phyloP scores from a whole-genome alignment of 2,113 vertebrate genomes.

The Scomber japonicus region DNA sequence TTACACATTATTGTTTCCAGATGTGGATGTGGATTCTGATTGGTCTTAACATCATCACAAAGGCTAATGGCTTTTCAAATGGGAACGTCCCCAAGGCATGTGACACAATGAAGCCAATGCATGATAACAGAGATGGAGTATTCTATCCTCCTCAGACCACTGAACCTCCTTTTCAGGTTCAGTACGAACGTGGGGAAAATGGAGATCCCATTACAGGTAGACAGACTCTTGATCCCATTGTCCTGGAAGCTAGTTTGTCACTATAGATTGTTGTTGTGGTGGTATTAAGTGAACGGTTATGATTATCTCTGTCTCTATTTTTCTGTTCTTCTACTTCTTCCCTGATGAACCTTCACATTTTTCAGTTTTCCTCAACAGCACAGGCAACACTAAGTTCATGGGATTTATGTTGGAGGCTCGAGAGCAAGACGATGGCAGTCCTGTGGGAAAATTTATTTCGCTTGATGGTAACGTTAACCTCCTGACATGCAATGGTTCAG shows the following conservation, averaged over 20 bases:
- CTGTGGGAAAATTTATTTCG: conserved; percentile 44
- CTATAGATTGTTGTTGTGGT: background rate
- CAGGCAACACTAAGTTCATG: rapidly evolving
- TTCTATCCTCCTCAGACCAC: rapidly evolving
- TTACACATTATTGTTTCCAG: conserved; percentile 40
- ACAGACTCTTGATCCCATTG: background rate
- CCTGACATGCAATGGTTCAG: rapidly evolving
- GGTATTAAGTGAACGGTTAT: background rate
- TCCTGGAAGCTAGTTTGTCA: background rate
- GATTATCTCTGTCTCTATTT: background rate
- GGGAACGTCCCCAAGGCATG: rapidly evolving
- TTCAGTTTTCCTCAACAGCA: conserved; percentile 49
- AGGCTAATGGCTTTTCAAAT: background rate
- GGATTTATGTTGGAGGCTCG: conserved; percentile 69
- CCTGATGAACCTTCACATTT: background rate
- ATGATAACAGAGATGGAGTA: rapidly evolving
- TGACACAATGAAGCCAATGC: background rate
- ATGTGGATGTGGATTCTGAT: conserved; percentile 54
- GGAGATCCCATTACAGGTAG: conserved; percentile 54
- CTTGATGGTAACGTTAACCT: rapidly evolving
- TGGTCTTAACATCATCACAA: conserved; percentile 36
- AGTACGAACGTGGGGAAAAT: rapidly evolving
- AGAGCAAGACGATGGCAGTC: rapidly evolving
- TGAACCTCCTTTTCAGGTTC: background rate
- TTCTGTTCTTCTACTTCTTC: background rate